These are phyloP conservation scores for Trachelus stipa DNA, from an alignment of 2,888 invertebrate species.

Conservation along the genomic window DNA sequence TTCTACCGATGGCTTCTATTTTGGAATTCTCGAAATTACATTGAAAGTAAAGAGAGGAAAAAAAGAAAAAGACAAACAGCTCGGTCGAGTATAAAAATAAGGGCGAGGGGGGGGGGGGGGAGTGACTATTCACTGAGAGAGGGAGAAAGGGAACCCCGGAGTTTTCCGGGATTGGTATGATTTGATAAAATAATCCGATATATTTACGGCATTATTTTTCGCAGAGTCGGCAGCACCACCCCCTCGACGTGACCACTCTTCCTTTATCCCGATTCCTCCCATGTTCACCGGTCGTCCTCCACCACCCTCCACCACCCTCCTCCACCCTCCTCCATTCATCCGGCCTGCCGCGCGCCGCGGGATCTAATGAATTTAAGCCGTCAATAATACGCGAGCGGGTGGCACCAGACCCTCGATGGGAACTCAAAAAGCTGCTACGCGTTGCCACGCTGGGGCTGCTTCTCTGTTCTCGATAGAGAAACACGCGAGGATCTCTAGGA, in stretches of 20 bases:
- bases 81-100: too few relatives aligned
- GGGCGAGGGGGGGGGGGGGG: too few relatives aligned
- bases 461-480: conserved; percentile 24
- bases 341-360: conserved; percentile 6
- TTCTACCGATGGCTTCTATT: too few relatives aligned
- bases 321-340: background rate
- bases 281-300: too few relatives aligned
- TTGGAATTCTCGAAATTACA: conserved; percentile 19
- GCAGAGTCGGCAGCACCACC: conserved; percentile 22
- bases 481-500: background rate
- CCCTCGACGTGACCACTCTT: too few relatives aligned
- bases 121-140: background rate
- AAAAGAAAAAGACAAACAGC: too few relatives aligned
- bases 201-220: conserved; percentile 30
- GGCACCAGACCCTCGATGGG: conserved; percentile 23
- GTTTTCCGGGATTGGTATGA: conserved; percentile 23
- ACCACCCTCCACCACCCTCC: too few relatives aligned
- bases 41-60: background rate
- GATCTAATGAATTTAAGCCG: conserved; percentile 52
- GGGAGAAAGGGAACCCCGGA: conserved; percentile 14
- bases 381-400: conserved; percentile 39
- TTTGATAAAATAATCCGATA: conserved; percentile 31
- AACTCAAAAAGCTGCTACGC: conserved; percentile 35
- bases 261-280: too few relatives aligned
- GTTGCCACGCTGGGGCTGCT: conserved; percentile 20